phyloP scores from a whole-genome alignment of 2,113 vertebrate species.

The Shinisaurus crocodilurus region DNA sequence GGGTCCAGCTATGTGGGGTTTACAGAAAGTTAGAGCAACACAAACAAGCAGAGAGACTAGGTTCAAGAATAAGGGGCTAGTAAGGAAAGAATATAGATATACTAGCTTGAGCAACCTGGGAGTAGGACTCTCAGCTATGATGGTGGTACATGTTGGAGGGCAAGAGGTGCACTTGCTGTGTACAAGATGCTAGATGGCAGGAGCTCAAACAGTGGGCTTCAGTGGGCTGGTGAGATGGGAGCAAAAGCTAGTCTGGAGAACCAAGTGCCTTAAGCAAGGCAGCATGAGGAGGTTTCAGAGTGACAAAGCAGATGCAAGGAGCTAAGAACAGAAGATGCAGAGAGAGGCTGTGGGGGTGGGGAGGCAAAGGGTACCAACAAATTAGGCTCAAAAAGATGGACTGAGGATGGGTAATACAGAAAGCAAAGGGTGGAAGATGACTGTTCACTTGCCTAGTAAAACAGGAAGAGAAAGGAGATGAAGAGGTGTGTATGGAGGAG shows the following conservation, averaged over 20 bases:
- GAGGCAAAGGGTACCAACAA: not conserved
- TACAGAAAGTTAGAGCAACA: not conserved
- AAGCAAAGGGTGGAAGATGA: not conserved
- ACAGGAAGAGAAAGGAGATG: not conserved
- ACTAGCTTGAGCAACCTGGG: not conserved
- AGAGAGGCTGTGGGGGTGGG: not conserved
- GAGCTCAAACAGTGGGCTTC: not conserved
- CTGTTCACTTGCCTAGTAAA: not conserved
- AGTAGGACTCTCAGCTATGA: not conserved
- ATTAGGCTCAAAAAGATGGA: not conserved
- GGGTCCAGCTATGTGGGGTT: not conserved
- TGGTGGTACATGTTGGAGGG: not conserved
- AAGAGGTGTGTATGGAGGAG: not conserved
- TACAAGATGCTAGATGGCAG: not conserved
- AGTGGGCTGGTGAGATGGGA: not conserved
- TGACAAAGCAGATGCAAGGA: slow-evolving; percentile 23
- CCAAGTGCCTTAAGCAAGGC: not conserved
- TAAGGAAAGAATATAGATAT: not conserved
- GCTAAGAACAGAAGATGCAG: not conserved
- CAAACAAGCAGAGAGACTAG: not conserved
- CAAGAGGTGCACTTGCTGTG: not conserved
- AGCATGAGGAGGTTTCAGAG: not conserved
- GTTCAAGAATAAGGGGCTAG: not conserved
- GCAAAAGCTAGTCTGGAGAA: not conserved
- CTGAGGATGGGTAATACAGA: no score